Evolutionary conservation across 2,113 vertebrate genomes (phyloP).

Genomic region (Aptenodytes forsteri): DNA sequence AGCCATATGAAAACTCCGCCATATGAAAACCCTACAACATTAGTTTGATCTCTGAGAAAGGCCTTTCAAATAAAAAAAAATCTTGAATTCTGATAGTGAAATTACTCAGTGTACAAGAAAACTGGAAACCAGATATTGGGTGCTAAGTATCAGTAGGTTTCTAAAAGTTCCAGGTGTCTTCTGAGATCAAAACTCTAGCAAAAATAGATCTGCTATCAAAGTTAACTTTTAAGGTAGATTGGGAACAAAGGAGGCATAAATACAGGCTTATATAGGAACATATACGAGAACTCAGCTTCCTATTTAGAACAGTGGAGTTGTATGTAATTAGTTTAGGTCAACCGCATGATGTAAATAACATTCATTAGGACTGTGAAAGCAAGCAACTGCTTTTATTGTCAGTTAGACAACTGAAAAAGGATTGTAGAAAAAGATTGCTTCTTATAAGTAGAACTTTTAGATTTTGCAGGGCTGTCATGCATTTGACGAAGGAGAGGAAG

Average conservation of each 20-base stretch:
- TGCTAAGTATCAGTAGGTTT: background rate
- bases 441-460: background rate
- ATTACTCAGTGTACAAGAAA: background rate
- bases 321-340: background rate
- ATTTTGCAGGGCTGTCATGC: background rate
- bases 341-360: background rate
- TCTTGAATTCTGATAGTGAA: background rate
- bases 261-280: rapidly evolving
- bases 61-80: background rate
- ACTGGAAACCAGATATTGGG: background rate
- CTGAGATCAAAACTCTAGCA: background rate
- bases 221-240: background rate
- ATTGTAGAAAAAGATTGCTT: background rate
- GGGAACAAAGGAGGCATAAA: background rate
- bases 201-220: background rate
- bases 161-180: background rate
- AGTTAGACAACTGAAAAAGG: background rate
- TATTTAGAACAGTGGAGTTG: background rate
- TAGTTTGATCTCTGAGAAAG: background rate
- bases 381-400: background rate
- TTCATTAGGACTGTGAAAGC: background rate
- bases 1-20: background rate
- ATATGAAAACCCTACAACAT: background rate
- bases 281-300: background rate
- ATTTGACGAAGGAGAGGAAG: background rate